A percentile compares a stretch with the other conserved stretches of the same genome.
Evolutionary conservation across 2,888 invertebrate species (phyloP).

Genomic region (Pogonocherus hispidulus): DNA sequence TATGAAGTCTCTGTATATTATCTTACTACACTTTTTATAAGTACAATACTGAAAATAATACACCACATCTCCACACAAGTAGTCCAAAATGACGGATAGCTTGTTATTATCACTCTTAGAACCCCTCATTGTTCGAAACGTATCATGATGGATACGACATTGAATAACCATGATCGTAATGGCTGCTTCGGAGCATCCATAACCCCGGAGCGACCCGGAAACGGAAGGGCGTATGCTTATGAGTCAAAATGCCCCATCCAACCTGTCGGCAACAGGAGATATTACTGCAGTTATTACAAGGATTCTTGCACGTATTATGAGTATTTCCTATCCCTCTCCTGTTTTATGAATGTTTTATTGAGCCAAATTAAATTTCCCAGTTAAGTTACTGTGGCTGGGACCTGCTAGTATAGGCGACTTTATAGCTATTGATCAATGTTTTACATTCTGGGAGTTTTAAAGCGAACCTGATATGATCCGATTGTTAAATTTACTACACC

Average conservation of each 20-base stretch:
- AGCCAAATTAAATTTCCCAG: constrained; percentile 65
- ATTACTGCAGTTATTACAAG: constrained; percentile 65
- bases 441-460: constrained; percentile 7
- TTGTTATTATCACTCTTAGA: background rate
- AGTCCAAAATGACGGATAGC: too few species aligned
- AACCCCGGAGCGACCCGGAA: constrained; percentile 42
- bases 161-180: constrained; percentile 33
- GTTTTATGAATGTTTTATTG: constrained; percentile 66
- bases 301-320: constrained; percentile 64
- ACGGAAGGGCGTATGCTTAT: constrained; percentile 56
- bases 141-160: constrained; percentile 29
- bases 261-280: constrained; percentile 63
- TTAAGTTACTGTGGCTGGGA: constrained; percentile 61
- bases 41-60: too few species aligned
- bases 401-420: constrained; percentile 38
- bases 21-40: too few species aligned
- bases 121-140: background rate
- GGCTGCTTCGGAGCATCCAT: constrained; percentile 33
- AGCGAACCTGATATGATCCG: background rate
- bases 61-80: too few species aligned
- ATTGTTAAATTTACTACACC: background rate
- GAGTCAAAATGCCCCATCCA: constrained; percentile 57
- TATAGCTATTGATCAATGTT: constrained; percentile 42
- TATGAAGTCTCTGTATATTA: too few species aligned
- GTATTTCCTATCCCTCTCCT: constrained; percentile 55